Base-by-base conservation (phyloP, 2,888 invertebrate genomes). In the Onchidella celtica region DNA sequence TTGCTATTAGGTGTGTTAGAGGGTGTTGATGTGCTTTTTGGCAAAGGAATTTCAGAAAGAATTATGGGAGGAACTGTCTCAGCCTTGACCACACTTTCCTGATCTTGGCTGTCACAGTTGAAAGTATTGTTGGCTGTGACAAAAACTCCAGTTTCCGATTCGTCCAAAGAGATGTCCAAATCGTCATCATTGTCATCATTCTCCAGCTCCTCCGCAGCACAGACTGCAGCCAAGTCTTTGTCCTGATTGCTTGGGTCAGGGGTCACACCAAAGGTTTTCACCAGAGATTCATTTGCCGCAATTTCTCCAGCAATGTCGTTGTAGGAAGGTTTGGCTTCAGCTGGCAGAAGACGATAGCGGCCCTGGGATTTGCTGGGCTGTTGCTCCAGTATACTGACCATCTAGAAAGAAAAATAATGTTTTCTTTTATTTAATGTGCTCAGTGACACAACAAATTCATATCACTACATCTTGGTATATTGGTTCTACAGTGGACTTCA, bases 291-390 rank as follows among this genome's bases (percentile, higher is more conserved):
- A 40, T 80, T 73, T n/a, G 59, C 80, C 2, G 80, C 80, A 34
- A 80, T 32, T 27, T 80, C 80, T 1, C 73, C 80, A 38, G 74
- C 66, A 11, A 80, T 66, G 38, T 80, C 80, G 55, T 73, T 74
- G 55, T 70, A 74, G 21, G 66, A 80, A 27, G 80, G 80, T 29
- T 68, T 65, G 21, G 73, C 73, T 21, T 73, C 73, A 17, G 47
- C 36, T 9, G 73, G 80, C 6, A 80, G 57, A 21, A 80, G 55
- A 17, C 73, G 65, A 17, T 74, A 80, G 27, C 80, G 34, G 0
- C 74, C 80, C 34, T 80, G 66, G 34, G 66, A 32, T 38, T 57
- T 63, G 36, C 17, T 73, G 24, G 80, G 29, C 38, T 80, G 73
- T 2, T 36, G 29, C 38, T 73, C 57, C 11, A 80, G 34, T 34